Conservation (phyloP, 2,888 invertebrate species). For the Eupsilia transversa region DNA sequence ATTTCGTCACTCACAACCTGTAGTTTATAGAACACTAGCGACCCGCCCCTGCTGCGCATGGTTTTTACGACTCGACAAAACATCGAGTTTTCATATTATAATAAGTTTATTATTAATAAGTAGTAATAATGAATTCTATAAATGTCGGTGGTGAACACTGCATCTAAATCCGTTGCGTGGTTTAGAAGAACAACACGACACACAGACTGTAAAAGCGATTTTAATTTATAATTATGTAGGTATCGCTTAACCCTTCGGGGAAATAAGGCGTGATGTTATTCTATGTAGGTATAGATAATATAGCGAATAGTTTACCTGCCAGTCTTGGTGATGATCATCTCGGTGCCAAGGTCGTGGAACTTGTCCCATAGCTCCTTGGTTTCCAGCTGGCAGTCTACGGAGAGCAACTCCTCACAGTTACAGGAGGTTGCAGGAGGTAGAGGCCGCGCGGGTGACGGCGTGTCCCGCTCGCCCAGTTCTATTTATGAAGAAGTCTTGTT, state of each 20-base stretch:
- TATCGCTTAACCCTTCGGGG: too few species aligned
- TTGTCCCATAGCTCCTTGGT: slow-evolving; percentile 99
- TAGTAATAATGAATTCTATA: too few species aligned
- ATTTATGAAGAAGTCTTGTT: slow-evolving; percentile 35
- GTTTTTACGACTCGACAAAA: background rate
- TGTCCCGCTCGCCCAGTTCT: slow-evolving; percentile 89
- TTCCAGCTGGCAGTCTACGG: slow-evolving; percentile 97
- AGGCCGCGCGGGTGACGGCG: slow-evolving; percentile 87
- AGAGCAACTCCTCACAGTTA: slow-evolving; percentile 95
- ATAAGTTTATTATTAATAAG: background rate
- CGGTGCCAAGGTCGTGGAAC: slow-evolving; percentile 98
- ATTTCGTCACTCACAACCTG: background rate
- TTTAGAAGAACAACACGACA: background rate
- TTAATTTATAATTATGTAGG: background rate
- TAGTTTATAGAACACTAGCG: background rate
- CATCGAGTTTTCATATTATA: background rate
- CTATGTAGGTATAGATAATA: background rate
- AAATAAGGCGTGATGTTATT: too few species aligned
- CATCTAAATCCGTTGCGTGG: background rate
- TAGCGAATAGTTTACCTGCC: slow-evolving; percentile 93
- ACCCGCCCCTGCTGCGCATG: background rate
- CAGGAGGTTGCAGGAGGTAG: slow-evolving; percentile 91
- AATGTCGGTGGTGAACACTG: background rate
- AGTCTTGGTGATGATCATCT: slow-evolving; percentile 99
- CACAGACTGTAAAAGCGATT: too few species aligned